These are phyloP conservation scores for Venusia cambrica DNA, from an alignment of 2,888 invertebrate genomes.

Conservation along the genomic window DNA sequence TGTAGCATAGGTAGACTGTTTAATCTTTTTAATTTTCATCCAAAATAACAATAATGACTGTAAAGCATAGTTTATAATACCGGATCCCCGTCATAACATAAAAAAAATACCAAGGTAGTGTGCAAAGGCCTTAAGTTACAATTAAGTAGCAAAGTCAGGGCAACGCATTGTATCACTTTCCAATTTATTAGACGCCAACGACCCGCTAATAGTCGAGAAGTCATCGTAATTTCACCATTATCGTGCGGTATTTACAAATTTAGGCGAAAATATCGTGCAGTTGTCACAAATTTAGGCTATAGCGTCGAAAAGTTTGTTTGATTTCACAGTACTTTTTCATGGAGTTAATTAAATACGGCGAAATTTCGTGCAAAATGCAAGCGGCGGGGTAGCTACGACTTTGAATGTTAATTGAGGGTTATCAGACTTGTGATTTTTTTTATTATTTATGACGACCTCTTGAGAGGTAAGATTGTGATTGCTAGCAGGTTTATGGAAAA, in stretches of 20 bases:
- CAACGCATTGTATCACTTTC: constrained; percentile 2
- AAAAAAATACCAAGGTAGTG: no score
- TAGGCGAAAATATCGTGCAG: constrained; percentile 20
- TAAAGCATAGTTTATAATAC: no score
- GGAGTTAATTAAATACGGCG: constrained; percentile 63
- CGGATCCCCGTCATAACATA: no score
- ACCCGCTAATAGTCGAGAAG: constrained; percentile 7
- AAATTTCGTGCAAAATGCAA: constrained; percentile 70
- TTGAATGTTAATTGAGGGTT: constrained; percentile 31
- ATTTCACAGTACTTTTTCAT: constrained; percentile 52
- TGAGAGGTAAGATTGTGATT: no score
- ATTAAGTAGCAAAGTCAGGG: constrained; percentile 2
- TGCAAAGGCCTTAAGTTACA: no score
- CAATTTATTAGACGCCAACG: constrained; percentile 5
- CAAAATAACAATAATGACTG: no score
- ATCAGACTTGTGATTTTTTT: constrained; percentile 25
- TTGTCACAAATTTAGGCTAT: constrained; percentile 33
- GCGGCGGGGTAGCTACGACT: constrained; percentile 38
- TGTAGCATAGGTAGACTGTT: no score
- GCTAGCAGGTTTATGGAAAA: no score
- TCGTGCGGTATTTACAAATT: constrained; percentile 16
- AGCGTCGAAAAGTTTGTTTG: constrained; percentile 43
- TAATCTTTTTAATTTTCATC: no score
- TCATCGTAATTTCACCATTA: constrained; percentile 16
- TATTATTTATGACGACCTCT: no score